These are phyloP conservation scores for Neostethus bicornis DNA, from an alignment of 2,797 vertebrate species.

Conservation along the genomic window DNA sequence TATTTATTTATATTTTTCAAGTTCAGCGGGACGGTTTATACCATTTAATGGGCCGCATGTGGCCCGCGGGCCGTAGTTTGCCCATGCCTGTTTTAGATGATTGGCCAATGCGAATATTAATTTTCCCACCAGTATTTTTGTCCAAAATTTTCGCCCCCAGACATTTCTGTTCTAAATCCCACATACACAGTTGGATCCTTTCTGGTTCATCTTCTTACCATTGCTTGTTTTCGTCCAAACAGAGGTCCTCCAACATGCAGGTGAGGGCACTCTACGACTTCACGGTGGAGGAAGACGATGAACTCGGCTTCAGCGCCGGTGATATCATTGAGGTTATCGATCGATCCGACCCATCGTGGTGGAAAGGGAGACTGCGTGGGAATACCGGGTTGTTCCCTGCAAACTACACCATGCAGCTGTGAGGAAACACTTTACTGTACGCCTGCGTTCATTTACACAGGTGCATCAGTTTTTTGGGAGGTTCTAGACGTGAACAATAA, in stretches of 20 bases:
- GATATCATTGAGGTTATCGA: conserved; percentile 93
- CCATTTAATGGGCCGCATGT: too few relatives aligned
- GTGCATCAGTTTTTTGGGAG: background rate
- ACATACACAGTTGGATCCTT: too few relatives aligned
- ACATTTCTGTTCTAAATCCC: too few relatives aligned
- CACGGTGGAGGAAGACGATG: conserved; percentile 85
- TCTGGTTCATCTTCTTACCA: too few relatives aligned
- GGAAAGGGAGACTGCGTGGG: conserved; percentile 86
- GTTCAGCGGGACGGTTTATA: too few relatives aligned
- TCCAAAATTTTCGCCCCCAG: too few relatives aligned
- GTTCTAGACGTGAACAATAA: conserved; percentile 18
- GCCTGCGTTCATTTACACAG: background rate
- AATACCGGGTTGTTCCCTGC: conserved; percentile 89
- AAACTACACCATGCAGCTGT: conserved; percentile 86
- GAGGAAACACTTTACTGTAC: conserved; percentile 23
- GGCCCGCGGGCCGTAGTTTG: too few relatives aligned
- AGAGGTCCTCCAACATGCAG: conserved; percentile 69
- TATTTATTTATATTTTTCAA: too few relatives aligned
- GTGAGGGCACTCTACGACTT: conserved; percentile 92
- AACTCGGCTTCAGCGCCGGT: conserved; percentile 85
- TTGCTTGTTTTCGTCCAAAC: conserved; percentile 1
- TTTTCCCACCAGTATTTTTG: too few relatives aligned
- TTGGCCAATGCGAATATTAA: too few relatives aligned
- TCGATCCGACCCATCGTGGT: conserved; percentile 87
- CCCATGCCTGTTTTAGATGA: too few relatives aligned